Percentiles rank a stretch among this genome's conserved stretches.
These are phyloP conservation scores for Melanostoma mellinum DNA, from an alignment of 2,888 invertebrate species.

Conservation along the genomic window DNA sequence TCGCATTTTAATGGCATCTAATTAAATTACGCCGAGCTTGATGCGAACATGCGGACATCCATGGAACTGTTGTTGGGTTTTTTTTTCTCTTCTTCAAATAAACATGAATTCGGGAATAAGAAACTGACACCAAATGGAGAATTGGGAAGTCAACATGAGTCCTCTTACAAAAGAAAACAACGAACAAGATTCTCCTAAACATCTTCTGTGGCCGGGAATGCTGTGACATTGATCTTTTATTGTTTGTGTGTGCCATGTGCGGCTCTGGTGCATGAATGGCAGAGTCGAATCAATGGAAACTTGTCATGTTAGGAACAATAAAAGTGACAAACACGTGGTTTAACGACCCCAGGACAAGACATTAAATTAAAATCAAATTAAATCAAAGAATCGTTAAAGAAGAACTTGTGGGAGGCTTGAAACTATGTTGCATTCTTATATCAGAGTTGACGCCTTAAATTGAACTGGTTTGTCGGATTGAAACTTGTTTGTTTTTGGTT, in stretches of 20 bases:
- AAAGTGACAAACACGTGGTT: slow-evolving; percentile 69
- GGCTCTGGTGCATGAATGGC: slow-evolving; percentile 53
- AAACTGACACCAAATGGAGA: slow-evolving; percentile 62
- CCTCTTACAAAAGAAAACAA: slow-evolving; percentile 7
- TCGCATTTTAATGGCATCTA: slow-evolving; percentile 73
- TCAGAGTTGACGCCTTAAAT: slow-evolving; percentile 36
- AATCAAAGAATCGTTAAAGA: slow-evolving; percentile 30
- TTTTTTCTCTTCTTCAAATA: slow-evolving; percentile 11
- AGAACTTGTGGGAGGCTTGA: not conserved
- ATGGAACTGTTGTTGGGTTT: slow-evolving; percentile 31
- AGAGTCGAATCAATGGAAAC: slow-evolving; percentile 50
- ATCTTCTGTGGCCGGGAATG: slow-evolving; percentile 20
- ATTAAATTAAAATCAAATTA: slow-evolving; percentile 69
- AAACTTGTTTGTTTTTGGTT: slow-evolving; percentile 38
- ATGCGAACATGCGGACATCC: slow-evolving; percentile 35
- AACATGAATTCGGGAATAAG: slow-evolving; percentile 22
- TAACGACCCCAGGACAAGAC: slow-evolving; percentile 53
- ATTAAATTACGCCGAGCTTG: slow-evolving; percentile 68
- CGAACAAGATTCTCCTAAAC: slow-evolving; percentile 43
- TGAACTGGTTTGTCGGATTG: slow-evolving; percentile 22
- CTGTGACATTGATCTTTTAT: slow-evolving; percentile 64
- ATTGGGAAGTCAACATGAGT: slow-evolving; percentile 55
- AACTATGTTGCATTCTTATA: slow-evolving; percentile 15
- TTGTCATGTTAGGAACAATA: slow-evolving; percentile 67
- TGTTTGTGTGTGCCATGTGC: slow-evolving; percentile 19